Base-by-base conservation (phyloP, 1,140 invertebrate genomes). In the Drosophila kikkawai region DNA sequence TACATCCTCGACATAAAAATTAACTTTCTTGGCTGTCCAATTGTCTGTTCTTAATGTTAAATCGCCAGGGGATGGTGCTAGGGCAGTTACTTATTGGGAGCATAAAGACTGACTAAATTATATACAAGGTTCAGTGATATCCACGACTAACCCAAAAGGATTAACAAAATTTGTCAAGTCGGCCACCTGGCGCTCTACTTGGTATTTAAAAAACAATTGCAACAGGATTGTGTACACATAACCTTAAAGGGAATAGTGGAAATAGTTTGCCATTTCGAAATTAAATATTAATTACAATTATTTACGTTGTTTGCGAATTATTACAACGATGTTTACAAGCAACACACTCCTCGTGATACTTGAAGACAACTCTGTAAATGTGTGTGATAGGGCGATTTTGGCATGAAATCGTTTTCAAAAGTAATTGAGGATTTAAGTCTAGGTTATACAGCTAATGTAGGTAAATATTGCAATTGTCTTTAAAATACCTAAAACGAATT, bases 31-130 rank as follows among this genome's bases (percentile, higher is more conserved):
- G 15, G 34, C 41, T 57, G 19, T 32, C 26, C 41, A 65, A 75
- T 13, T 53, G 3, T 32, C 12, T 71, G 36, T 39, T 34, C 19
- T 67, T 58, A 39, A 53, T 55, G 22, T 58, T 12, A 67, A 13
- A 44, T 36, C 48, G 53, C 53, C 64, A 45, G 17, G 13, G 47
- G 34, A 63, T 47, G 73, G 75, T 77, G 75, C 63, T 34, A 36
- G 74, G 34, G 34, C 74, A 67, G 55, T 58, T 59, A 59, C 55
- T 63, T 66, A 73, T 73, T 66, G 58, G 41, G 53, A 73, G 58
- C 68, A 73, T 76, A 61, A 42, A 55, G 64, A 48, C 77, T 80
- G 75, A 80, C 84, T 86, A 86, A 86, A 88, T 86, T 86, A 86
- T 86, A 86, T 86, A 86, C 83, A 86, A 88, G 78, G 83, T 80